Evolutionary conservation across 1,140 invertebrate genomes (phyloP), one percentile per base, ranked within the genome.

Genomic region (Hyles euphorbiae): DNA sequence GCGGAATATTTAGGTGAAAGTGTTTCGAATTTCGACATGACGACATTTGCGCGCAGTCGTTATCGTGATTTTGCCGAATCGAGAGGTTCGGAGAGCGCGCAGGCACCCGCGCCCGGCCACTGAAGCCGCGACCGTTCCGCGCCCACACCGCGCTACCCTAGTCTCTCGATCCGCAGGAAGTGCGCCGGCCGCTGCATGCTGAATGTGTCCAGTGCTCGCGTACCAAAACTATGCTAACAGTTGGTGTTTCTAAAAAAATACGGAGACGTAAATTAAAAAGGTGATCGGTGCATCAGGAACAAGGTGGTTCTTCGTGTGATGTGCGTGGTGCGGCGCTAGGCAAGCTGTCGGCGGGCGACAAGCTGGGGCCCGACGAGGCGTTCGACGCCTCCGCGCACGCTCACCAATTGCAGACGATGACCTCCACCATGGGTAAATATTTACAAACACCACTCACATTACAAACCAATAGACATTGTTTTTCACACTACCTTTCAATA

Each of bases 1-100:
- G 75, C 83, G 82, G 83, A 88, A 88, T 88, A 88, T 88, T 88
- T 88, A 88, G 85, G 85, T 88, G 85, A 88, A 88, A 88, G 85
- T 88, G 81, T 88, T 88, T 88, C 85, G 82, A 88, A 88, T 88
- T 88, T 88, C 85, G 85, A 78, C 85, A 84, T 88, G 83, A 87
- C 85, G 81, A 87, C 83, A 87, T 88, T 88, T 71, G 83, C 81
- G 85, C 82, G 78, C 85, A 88, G 85, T 88, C 82, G 83, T 88
- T 88, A 88, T 88, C 86, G 86, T 83, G 83, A 82, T 81, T 88
- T 84, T 84, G 86, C 83, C 86, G 83, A 88, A 88, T 82, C 83
- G 71, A 87, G 83, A 86, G 79, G 83, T 82, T 85, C 78, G 72
- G 70, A 68, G 72, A 78, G 70, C 72, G 77, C 79, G 74, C 74